Evolutionary conservation across 2,797 vertebrate species (phyloP).

Genomic region (Furcifer pardalis): DNA sequence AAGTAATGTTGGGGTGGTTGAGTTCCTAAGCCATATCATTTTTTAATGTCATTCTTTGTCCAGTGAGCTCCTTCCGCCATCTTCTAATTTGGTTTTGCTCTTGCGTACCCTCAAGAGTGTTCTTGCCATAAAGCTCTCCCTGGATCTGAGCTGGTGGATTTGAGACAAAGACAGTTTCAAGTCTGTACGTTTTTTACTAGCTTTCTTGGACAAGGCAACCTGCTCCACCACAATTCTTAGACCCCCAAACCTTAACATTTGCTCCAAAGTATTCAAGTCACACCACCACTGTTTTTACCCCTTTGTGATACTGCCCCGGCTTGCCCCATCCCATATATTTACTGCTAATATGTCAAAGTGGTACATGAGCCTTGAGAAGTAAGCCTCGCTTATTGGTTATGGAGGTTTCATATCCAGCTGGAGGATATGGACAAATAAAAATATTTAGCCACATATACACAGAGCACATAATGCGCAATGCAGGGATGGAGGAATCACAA

Average conservation of each 20-base stretch:
- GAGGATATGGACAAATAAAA: neutral
- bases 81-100: no score
- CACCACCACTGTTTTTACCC: neutral
- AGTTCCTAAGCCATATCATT: no score
- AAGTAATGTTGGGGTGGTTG: no score
- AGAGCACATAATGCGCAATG: no score
- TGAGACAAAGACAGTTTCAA: no score
- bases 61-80: no score
- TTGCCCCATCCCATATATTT: neutral
- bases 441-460: neutral
- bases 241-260: neutral
- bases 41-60: no score
- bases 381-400: neutral
- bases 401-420: neutral
- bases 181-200: neutral
- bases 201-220: neutral
- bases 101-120: no score
- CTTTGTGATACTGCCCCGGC: neutral
- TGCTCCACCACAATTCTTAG: neutral
- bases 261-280: neutral
- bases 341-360: neutral
- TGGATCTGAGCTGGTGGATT: no score
- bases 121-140: no score
- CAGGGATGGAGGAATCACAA: no score
- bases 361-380: neutral